Base-by-base conservation (phyloP, 2,113 vertebrate species). In the Paratilapia polleni region DNA sequence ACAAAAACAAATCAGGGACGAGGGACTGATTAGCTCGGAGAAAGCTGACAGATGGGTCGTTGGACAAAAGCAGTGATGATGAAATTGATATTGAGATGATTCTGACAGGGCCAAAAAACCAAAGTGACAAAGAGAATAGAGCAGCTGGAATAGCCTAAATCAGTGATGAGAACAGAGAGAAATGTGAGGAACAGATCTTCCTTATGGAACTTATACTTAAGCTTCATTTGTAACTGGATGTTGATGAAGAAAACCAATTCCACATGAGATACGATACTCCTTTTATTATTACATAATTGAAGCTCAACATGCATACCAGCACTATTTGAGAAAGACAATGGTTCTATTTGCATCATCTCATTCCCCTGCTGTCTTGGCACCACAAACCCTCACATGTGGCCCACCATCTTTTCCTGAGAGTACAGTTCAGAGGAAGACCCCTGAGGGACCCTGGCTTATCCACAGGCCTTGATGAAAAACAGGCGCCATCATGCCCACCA, bases 401-500 rank as follows among this genome's bases (percentile, higher is more conserved):
- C 64, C 17, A 3, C 59, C 89, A 81, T 82, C 78, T 76, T 86
- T 49, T 76, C 62, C 87, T 80, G 59, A 60, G 34, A 70, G 84
- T 31, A 28, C 22, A 15, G 82, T 77, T 86, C 82, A 77, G 49
- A 68, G 66, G 57, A 62, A 77, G 17, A 28, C 22, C 57, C 80
- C 81, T 56, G 82, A 38, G 87, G 80, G 70, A 87, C 78, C 66
- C 15, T 5, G 86, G 88, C 58, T 74, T 62, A 82, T 83, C 84
- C 73, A 64, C 38, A 15, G 86, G 84, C 26, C 8, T 85, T 24
- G 88, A 88, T 88, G 80, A 85, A 88, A 87, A 90, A 90, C 90
- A 62, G 81, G 88, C 89, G 70, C 87, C 90, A 91, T 91, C 82
- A 80, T 64, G 89, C 83, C 84, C 85, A 26, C 73, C 91, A 92